Conservation (phyloP, 2,888 invertebrate genomes). For the Aphodius sticticus region DNA sequence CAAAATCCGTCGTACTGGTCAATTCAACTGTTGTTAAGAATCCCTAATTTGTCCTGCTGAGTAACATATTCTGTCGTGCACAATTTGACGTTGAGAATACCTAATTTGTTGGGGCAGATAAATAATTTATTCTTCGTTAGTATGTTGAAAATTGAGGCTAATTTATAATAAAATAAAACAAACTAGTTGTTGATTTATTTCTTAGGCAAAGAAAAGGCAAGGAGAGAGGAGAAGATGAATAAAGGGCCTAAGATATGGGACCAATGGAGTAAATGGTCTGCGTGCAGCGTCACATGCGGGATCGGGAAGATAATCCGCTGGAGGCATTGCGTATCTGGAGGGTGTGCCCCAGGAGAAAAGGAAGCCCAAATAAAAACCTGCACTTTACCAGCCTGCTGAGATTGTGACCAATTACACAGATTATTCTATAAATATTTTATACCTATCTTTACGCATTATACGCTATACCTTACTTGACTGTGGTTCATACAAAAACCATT, state of each 20-base stretch:
- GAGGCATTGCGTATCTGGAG: conserved; percentile 62
- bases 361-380: conserved; percentile 64
- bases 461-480: not conserved
- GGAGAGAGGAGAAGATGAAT: conserved; percentile 31
- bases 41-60: too few relatives aligned
- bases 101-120: too few relatives aligned
- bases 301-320: conserved; percentile 56
- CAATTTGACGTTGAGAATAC: too few relatives aligned
- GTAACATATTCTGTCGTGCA: too few relatives aligned
- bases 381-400: conserved; percentile 56
- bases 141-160: not conserved
- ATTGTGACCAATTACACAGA: conserved; percentile 6
- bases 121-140: not conserved
- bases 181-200: conserved; percentile 8
- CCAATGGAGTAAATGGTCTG: conserved; percentile 62
- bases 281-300: conserved; percentile 62
- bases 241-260: conserved; percentile 59
- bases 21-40: too few relatives aligned
- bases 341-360: conserved; percentile 61
- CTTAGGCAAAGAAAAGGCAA: conserved; percentile 34
- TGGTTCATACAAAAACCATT: too few relatives aligned
- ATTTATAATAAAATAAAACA: not conserved
- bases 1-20: too few relatives aligned
- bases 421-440: not conserved
- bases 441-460: not conserved